Conservation (phyloP, 2,888 invertebrate species). For the Opisthograptis luteolata region DNA sequence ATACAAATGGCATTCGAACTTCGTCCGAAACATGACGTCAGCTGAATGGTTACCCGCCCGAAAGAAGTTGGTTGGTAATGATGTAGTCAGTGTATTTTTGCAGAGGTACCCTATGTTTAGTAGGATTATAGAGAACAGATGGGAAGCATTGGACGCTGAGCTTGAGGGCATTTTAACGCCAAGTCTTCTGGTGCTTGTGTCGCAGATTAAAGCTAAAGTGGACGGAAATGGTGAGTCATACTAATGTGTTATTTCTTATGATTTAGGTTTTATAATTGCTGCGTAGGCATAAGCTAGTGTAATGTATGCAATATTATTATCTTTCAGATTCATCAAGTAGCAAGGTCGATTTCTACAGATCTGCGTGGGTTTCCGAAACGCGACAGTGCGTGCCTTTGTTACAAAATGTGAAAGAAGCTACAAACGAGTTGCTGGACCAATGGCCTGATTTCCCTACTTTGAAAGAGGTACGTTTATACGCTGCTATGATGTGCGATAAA, state of each 20-base stretch:
- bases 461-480: conserved; percentile 84
- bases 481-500: too few relatives aligned
- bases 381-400: conserved; percentile 89
- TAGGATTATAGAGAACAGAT: conserved; percentile 77
- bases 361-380: conserved; percentile 91
- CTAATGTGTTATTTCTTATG: too few relatives aligned
- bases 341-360: conserved; percentile 91
- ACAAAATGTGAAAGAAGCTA: conserved; percentile 85
- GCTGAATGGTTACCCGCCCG: conserved; percentile 85
- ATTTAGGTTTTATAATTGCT: too few relatives aligned
- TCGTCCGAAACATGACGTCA: conserved; percentile 83
- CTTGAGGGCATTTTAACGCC: conserved; percentile 82
- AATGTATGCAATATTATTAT: conserved; percentile 17
- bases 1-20: conserved; percentile 84
- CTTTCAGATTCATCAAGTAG: conserved; percentile 54
- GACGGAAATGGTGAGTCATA: conserved; percentile 66
- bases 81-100: conserved; percentile 76
- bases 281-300: too few relatives aligned
- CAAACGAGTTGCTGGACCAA: conserved; percentile 87
- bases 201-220: conserved; percentile 78
- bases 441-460: conserved; percentile 97
- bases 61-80: conserved; percentile 69
- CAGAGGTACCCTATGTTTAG: conserved; percentile 86
- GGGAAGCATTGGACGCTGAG: conserved; percentile 79
- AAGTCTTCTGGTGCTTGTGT: conserved; percentile 84